Conservation (phyloP, 2,797 vertebrate species). For the Streptopelia turtur region DNA sequence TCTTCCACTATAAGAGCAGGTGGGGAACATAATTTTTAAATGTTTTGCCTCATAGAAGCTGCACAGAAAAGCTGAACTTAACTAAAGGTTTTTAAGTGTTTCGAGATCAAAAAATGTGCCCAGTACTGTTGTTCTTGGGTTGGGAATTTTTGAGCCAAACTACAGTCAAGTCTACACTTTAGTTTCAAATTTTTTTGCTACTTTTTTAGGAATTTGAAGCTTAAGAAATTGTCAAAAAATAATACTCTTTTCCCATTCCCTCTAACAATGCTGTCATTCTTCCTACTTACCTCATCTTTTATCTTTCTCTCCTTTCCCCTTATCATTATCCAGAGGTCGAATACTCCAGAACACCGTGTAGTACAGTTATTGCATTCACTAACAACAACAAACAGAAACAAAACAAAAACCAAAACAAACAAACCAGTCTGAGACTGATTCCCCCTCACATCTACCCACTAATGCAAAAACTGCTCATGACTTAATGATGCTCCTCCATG, state of each 20-base stretch:
- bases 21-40: neutral
- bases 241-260: neutral
- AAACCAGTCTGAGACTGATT: too few relatives aligned
- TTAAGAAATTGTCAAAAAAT: neutral
- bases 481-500: neutral
- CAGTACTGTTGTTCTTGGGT: neutral
- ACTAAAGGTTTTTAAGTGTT: neutral
- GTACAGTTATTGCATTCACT: neutral
- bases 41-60: neutral
- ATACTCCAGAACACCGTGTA: neutral
- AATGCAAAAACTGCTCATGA: neutral
- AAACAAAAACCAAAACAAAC: accelerated
- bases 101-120: neutral
- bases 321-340: neutral
- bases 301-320: neutral
- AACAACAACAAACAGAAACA: neutral
- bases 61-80: neutral
- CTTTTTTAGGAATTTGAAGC: neutral
- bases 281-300: neutral
- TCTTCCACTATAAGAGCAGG: neutral
- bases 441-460: neutral
- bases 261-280: neutral
- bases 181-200: neutral
- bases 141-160: neutral
- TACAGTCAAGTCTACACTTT: neutral